A percentile compares a stretch with the other conserved stretches of the same genome.
Conservation (phyloP, 2,797 vertebrate genomes). For the Acestrorhynchus altus region DNA sequence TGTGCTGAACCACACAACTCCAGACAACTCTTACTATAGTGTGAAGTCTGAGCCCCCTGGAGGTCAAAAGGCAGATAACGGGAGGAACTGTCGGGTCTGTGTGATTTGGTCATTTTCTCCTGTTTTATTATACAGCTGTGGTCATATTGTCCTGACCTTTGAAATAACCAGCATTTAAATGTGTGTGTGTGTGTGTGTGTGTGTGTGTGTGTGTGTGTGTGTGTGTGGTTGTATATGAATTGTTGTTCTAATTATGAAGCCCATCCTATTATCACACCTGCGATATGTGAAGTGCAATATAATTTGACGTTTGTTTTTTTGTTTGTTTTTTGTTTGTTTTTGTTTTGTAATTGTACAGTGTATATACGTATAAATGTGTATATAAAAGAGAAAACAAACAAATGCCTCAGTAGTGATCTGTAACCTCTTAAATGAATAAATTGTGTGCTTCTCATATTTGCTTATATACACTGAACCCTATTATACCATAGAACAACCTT, state of each 20-base stretch:
- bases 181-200: not conserved
- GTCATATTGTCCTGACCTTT: constrained; percentile 21
- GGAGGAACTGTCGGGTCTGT: not conserved
- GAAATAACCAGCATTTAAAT: constrained; percentile 43
- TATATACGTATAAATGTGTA: constrained; percentile 82
- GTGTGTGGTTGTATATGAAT: not conserved
- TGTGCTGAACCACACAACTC: not conserved
- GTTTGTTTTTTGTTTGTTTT: too few relatives aligned
- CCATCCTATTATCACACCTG: constrained; percentile 64
- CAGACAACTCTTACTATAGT: too few relatives aligned
- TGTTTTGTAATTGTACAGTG: constrained; percentile 84
- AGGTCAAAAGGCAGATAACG: not conserved
- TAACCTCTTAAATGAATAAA: too few relatives aligned
- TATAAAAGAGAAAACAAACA: constrained; percentile 74
- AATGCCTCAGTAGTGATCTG: constrained; percentile 21
- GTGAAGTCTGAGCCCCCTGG: not conserved
- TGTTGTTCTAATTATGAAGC: constrained; percentile 42
- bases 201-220: not conserved
- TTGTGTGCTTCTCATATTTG: not conserved
- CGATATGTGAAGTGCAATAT: constrained; percentile 75
- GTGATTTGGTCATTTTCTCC: not conserved
- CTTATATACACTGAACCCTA: not conserved
- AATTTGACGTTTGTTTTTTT: too few relatives aligned
- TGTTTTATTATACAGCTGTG: not conserved
- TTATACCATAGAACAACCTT: too few relatives aligned